Evolutionary conservation across 1,140 invertebrate genomes (phyloP), one percentile per base, ranked within the genome.

Genomic region (Linepithema humile): DNA sequence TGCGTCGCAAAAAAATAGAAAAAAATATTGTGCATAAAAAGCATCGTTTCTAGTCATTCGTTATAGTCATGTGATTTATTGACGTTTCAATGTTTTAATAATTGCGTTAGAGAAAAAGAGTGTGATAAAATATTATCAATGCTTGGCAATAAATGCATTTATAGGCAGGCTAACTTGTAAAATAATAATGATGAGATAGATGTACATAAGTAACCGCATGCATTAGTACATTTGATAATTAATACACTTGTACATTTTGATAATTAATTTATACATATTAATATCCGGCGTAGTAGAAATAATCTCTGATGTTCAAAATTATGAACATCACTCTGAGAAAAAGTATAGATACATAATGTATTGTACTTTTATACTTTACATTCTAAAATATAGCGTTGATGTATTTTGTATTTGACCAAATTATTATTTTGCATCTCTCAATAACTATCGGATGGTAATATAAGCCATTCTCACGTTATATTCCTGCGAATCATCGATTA

Each of bases 401-500:
- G 40, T 48, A 65, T 48, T 64, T 77, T 48, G 12, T 60, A 74
- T 20, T 64, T 23, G 15, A 35, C n/a, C 35, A 57, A 65, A 48
- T 77, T 26, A 59, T 60, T 32, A 50, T 23, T 65, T n/a, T 15
- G 2, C 64, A 45, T 29, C 23, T 23, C 6, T 15, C 50, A 55
- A 69, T 20, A 17, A 69, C n/a, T 12, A 55, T 70, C 17, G 32
- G 23, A 12, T 67, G 38, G 43, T 69, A 53, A 23, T 23, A 80
- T 55, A 55, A 53, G 17, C 62, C n/a, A 35, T 29, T n/a, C 67
- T 85, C 67, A 26, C 70, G 35, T 65, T 62, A 70, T 82, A 62
- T 73, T 32, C 69, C 64, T 65, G 82, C 50, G 80, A 67, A 87
- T 87, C 83, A 73, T 87, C 64, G 82, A 88, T 88, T 87, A 88